These are phyloP conservation scores for Myopa testacea DNA, from an alignment of 2,888 invertebrate species.

Conservation along the genomic window DNA sequence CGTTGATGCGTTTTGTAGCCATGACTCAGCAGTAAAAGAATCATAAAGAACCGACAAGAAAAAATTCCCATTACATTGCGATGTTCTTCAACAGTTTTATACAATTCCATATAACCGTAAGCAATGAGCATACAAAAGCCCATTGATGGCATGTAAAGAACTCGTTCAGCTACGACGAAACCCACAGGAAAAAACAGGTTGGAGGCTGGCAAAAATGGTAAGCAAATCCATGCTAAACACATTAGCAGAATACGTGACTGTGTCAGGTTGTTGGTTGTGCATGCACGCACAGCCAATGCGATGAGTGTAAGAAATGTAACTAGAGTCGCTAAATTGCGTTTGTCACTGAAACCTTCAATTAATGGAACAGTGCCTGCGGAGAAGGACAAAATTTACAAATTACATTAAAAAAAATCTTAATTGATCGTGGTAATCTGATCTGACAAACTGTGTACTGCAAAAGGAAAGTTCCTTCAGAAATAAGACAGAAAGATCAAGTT, in stretches of 20 bases:
- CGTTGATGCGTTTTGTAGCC: conserved; percentile 87
- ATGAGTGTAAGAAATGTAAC: conserved; percentile 73
- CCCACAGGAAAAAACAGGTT: conserved; percentile 98
- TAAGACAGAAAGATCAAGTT: too few relatives aligned
- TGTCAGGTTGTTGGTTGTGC: conserved; percentile 72
- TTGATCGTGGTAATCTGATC: too few relatives aligned
- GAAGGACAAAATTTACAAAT: neutral
- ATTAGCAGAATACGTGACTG: conserved; percentile 78
- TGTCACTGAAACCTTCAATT: conserved; percentile 82
- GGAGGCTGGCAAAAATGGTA: conserved; percentile 95
- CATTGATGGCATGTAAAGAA: conserved; percentile 97
- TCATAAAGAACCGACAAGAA: conserved; percentile 64
- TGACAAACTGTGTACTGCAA: too few relatives aligned
- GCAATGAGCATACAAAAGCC: conserved; percentile 94
- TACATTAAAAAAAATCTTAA: too few relatives aligned
- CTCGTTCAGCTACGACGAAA: conserved; percentile 95
- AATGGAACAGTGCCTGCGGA: conserved; percentile 75
- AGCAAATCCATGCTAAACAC: conserved; percentile 85
- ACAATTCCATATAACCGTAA: conserved; percentile 79
- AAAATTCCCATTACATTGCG: conserved; percentile 14
- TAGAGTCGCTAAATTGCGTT: conserved; percentile 84
- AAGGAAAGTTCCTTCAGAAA: too few relatives aligned
- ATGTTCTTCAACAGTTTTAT: conserved; percentile 5
- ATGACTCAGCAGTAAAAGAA: conserved; percentile 80
- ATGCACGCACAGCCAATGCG: conserved; percentile 67